Percentiles rank a stretch among this genome's conserved stretches.
phyloP scores from a whole-genome alignment of 2,797 vertebrate species.

The Danionella dracula region DNA sequence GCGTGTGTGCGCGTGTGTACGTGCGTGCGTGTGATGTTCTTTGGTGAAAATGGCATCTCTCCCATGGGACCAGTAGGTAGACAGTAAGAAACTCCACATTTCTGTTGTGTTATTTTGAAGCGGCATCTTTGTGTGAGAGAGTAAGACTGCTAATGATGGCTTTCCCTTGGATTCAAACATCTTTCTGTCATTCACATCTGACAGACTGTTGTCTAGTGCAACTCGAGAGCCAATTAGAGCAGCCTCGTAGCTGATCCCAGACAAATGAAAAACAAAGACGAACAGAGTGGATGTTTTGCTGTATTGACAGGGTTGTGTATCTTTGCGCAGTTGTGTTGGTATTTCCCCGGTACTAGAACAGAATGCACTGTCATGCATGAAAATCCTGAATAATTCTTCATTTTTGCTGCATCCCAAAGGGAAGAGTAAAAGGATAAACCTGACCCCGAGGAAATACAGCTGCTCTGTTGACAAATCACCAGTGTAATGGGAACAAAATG shows the following conservation, averaged over 20 bases:
- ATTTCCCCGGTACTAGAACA: background rate
- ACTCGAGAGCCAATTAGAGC: slow-evolving; percentile 17
- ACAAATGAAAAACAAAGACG: slow-evolving; percentile 23
- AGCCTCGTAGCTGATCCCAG: background rate
- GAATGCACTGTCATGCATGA: slow-evolving; percentile 28
- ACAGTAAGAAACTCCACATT: background rate
- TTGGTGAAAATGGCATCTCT: background rate
- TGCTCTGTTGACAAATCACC: slow-evolving; percentile 38
- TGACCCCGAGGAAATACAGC: slow-evolving; percentile 6
- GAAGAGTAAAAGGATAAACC: slow-evolving; percentile 22
- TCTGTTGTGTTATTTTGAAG: background rate
- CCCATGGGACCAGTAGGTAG: background rate
- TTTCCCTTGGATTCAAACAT: background rate
- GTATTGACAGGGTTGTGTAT: background rate
- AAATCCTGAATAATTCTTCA: slow-evolving; percentile 34
- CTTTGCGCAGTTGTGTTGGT: background rate
- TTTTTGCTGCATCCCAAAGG: slow-evolving; percentile 25
- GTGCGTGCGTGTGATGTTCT: too few relatives aligned
- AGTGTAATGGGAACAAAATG: slow-evolving; percentile 42
- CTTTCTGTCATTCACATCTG: slow-evolving; percentile 15
- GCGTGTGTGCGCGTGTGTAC: background rate
- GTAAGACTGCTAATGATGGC: slow-evolving; percentile 13
- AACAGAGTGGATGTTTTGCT: background rate
- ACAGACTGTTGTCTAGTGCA: background rate
- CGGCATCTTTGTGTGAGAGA: background rate